Percentiles rank a stretch among this genome's conserved stretches.
phyloP scores from a whole-genome alignment of 2,888 invertebrate species.

The Lordiphosa andalusiaca region DNA sequence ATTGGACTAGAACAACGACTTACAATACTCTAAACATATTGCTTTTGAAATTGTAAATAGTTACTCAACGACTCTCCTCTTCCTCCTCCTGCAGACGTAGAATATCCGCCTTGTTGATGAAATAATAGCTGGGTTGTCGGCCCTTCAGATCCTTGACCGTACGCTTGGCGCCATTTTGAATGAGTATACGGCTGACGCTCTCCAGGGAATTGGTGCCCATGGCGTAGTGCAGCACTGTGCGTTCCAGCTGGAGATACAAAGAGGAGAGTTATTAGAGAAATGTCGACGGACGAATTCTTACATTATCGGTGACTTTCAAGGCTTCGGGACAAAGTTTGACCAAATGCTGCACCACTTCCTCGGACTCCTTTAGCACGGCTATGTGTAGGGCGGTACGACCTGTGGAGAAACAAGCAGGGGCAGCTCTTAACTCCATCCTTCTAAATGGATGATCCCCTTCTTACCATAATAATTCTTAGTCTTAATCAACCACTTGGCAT shows the following conservation, averaged over 20 bases:
- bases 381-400: slow-evolving; percentile 91
- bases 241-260: slow-evolving; percentile 85
- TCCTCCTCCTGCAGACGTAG: slow-evolving; percentile 92
- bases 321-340: slow-evolving; percentile 87
- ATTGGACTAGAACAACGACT: slow-evolving; percentile 32
- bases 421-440: neutral
- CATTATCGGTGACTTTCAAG: slow-evolving; percentile 90
- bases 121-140: slow-evolving; percentile 94
- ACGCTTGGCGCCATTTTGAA: slow-evolving; percentile 90
- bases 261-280: neutral
- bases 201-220: slow-evolving; percentile 94
- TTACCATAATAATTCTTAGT: slow-evolving; percentile 80
- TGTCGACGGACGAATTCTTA: slow-evolving; percentile 73
- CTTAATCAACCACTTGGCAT: slow-evolving; percentile 74
- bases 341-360: slow-evolving; percentile 89
- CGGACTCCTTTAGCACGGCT: slow-evolving; percentile 91
- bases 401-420: slow-evolving; percentile 10
- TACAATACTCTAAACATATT: slow-evolving; percentile 29
- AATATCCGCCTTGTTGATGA: slow-evolving; percentile 95
- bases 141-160: slow-evolving; percentile 93
- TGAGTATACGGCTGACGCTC: slow-evolving; percentile 88
- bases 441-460: neutral
- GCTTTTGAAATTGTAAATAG: slow-evolving; percentile 10
- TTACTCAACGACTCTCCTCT: slow-evolving; percentile 80
- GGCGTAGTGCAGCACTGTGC: slow-evolving; percentile 93